phyloP scores from a whole-genome alignment of 2,888 invertebrate species.

The Dolichomitus sp. region DNA sequence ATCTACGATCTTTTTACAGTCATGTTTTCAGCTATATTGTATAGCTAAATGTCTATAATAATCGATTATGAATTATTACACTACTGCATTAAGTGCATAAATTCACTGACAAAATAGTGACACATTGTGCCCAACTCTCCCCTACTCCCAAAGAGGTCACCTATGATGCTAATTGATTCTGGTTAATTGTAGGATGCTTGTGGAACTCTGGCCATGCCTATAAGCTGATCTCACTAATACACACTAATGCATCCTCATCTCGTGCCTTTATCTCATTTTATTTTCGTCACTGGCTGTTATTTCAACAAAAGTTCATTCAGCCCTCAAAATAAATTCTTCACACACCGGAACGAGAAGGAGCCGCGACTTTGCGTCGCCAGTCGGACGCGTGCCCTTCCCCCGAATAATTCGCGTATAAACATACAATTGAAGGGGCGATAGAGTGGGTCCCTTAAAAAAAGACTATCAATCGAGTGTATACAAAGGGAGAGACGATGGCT shows the following conservation, averaged over 20 bases:
- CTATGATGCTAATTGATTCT: no score
- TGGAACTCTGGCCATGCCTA: no score
- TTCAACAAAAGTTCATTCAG: constrained; percentile 13
- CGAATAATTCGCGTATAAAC: constrained; percentile 47
- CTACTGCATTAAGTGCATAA: no score
- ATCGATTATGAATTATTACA: no score
- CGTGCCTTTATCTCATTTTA: neutral
- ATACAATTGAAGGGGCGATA: constrained; percentile 10
- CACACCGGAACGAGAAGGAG: neutral
- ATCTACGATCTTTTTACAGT: no score
- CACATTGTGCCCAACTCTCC: no score
- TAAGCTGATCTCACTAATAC: neutral
- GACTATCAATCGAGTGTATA: constrained; percentile 41
- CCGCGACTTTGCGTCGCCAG: constrained; percentile 17
- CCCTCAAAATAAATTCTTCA: neutral
- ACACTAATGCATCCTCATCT: neutral
- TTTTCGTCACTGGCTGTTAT: constrained; percentile 5
- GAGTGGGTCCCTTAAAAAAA: neutral
- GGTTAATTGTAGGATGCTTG: no score
- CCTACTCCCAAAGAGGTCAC: no score
- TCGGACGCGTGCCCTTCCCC: constrained; percentile 4
- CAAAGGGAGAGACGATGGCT: constrained; percentile 12
- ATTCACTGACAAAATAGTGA: no score
- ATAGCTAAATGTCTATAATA: no score
- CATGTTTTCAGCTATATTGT: no score